phyloP scores from a whole-genome alignment of 2,888 invertebrate genomes.

The Halocaridina rubra region DNA sequence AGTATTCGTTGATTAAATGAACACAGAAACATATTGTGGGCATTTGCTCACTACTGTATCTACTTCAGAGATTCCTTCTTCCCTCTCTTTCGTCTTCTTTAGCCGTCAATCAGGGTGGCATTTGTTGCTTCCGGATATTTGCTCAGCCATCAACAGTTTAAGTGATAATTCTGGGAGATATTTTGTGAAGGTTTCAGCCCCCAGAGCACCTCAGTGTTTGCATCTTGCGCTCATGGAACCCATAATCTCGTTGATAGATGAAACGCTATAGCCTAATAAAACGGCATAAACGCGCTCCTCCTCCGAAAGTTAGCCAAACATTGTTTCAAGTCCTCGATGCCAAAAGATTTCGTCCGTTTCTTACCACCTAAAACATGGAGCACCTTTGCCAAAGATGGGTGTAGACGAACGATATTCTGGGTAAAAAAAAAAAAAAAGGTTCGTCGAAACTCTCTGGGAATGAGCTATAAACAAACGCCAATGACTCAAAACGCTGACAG shows the following conservation, averaged over 20 bases:
- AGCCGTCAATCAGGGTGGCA: neutral
- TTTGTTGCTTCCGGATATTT: too few species aligned
- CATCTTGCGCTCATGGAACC: conserved; percentile 35
- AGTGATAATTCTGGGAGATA: conserved; percentile 40
- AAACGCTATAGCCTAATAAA: conserved; percentile 60
- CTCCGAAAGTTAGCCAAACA: conserved; percentile 47
- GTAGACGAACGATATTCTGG: neutral
- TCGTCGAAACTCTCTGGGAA: conserved; percentile 25
- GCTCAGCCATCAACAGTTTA: conserved; percentile 48
- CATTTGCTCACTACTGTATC: too few species aligned
- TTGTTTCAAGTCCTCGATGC: conserved; percentile 6
- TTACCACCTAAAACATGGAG: neutral
- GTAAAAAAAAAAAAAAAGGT: too few species aligned
- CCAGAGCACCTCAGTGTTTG: conserved; percentile 8
- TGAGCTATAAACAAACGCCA: conserved; percentile 48
- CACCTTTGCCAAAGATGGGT: neutral
- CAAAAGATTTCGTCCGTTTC: too few species aligned
- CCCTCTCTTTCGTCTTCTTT: neutral
- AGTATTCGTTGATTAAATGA: too few species aligned
- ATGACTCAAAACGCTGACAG: conserved; percentile 58
- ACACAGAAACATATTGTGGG: too few species aligned
- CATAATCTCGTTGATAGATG: conserved; percentile 50
- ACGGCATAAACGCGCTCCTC: conserved; percentile 47
- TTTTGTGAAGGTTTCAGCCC: conserved; percentile 16
- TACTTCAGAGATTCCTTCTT: too few species aligned